phyloP scores from a whole-genome alignment of 2,797 vertebrate species.

The Micromesistius poutassou region DNA sequence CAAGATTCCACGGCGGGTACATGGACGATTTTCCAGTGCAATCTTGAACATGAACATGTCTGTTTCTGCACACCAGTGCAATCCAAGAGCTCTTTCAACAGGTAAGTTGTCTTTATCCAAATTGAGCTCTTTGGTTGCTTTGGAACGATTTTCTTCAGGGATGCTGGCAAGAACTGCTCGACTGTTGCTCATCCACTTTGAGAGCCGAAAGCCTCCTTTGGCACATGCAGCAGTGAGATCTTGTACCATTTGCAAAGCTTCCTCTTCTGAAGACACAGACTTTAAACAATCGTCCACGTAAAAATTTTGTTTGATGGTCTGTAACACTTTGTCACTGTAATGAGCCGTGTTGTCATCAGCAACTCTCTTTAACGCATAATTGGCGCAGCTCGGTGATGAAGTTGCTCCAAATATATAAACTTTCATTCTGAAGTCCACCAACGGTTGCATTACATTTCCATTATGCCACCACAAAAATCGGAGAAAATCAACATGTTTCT shows the following conservation, averaged over 20 bases:
- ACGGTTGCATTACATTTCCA: not conserved
- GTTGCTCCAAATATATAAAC: constrained; percentile 9
- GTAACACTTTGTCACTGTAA: not conserved
- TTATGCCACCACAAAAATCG: constrained; percentile 10
- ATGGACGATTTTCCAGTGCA: too few species aligned
- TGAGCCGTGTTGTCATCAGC: not conserved
- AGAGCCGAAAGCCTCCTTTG: constrained; percentile 5
- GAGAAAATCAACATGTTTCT: constrained; percentile 2
- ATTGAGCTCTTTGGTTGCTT: not conserved
- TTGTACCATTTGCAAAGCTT: constrained; percentile 9
- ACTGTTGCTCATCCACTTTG: constrained; percentile 1
- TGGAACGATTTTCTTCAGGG: not conserved
- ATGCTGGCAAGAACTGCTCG: not conserved
- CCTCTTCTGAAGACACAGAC: constrained; percentile 1
- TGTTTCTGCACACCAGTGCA: constrained; percentile 9
- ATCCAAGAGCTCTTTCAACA: constrained; percentile 3
- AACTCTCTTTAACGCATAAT: constrained; percentile 1
- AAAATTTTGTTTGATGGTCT: not conserved
- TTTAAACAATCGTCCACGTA: constrained; percentile 12
- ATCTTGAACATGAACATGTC: constrained; percentile 8
- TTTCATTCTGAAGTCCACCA: not conserved
- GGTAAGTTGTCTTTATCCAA: constrained; percentile 1
- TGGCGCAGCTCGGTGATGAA: constrained; percentile 5
- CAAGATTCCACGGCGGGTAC: not conserved
- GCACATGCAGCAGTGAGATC: constrained; percentile 5